A percentile compares a stretch with the other conserved stretches of the same genome.
These are phyloP conservation scores for Tympanuchus pallidicinctus DNA, from an alignment of 2,113 vertebrate species.

Conservation along the genomic window DNA sequence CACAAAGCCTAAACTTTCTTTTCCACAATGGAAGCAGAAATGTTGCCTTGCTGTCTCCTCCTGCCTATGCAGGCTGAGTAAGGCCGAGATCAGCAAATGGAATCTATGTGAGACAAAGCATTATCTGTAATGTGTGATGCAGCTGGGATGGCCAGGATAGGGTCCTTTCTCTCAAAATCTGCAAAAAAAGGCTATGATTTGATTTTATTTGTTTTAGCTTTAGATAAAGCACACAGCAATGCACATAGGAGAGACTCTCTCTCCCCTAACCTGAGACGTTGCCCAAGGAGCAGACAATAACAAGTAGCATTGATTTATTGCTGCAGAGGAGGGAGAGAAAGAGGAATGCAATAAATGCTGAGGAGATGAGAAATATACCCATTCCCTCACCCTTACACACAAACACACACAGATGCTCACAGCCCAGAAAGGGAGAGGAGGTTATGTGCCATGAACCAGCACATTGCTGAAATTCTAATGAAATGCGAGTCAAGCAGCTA, in stretches of 20 bases:
- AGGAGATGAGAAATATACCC: constrained; percentile 43
- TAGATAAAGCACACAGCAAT: not conserved
- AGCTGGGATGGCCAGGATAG: not conserved
- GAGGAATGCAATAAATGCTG: constrained; percentile 63
- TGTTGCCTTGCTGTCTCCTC: not conserved
- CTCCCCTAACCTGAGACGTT: not conserved
- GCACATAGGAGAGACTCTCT: not conserved
- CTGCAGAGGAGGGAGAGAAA: constrained; percentile 53
- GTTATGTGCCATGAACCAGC: constrained; percentile 41
- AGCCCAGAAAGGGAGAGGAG: constrained; percentile 13
- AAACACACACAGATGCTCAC: not conserved
- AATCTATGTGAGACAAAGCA: fast-evolving
- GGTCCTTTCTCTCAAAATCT: not conserved
- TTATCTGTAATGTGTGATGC: not conserved
- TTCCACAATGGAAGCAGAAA: not conserved
- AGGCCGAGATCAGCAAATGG: not conserved
- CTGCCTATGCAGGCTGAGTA: not conserved
- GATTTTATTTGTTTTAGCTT: not conserved
- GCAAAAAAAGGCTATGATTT: not conserved
- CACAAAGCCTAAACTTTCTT: not conserved
- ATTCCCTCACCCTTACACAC: constrained; percentile 16
- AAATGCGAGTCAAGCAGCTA: constrained; percentile 61
- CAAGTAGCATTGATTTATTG: constrained; percentile 46
- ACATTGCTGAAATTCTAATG: constrained; percentile 62
- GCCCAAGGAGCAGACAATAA: constrained; percentile 8